Evolutionary conservation across 2,888 invertebrate genomes (phyloP).

Genomic region (Drosophila testacea): DNA sequence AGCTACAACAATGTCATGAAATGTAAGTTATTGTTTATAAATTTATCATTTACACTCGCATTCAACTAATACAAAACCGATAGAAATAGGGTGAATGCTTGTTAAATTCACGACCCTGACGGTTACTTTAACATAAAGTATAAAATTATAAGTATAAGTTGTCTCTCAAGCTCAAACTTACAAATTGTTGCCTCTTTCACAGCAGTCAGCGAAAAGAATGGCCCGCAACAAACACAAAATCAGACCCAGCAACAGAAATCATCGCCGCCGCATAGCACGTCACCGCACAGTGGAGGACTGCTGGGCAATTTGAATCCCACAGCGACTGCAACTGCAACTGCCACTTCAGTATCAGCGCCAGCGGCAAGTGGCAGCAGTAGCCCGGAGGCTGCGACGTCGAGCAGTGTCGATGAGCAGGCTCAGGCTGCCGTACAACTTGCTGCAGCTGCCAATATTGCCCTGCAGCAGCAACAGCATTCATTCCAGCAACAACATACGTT

Average conservation of each 20-base stretch:
- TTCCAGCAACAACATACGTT: slow-evolving; percentile 83
- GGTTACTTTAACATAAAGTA: too few species aligned
- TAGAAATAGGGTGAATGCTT: too few species aligned
- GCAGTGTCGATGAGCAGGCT: slow-evolving; percentile 71
- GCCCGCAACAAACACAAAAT: slow-evolving; percentile 82
- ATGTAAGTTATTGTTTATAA: slow-evolving; percentile 73
- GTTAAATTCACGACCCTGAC: too few species aligned
- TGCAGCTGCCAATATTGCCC: slow-evolving; percentile 83
- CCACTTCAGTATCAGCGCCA: slow-evolving; percentile 75
- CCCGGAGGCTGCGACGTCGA: slow-evolving; percentile 62
- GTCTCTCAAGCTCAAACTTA: not conserved
- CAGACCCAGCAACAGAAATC: slow-evolving; percentile 69
- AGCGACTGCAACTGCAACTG: slow-evolving; percentile 73
- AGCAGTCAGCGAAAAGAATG: slow-evolving; percentile 84
- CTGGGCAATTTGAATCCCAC: slow-evolving; percentile 81
- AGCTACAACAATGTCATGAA: slow-evolving; percentile 85
- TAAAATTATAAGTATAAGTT: too few species aligned
- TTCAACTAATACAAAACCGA: too few species aligned
- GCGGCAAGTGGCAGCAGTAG: slow-evolving; percentile 74
- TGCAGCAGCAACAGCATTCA: slow-evolving; percentile 83
- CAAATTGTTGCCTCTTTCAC: not conserved
- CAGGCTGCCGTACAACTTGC: slow-evolving; percentile 80
- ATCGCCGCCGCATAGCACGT: slow-evolving; percentile 82
- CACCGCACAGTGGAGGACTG: slow-evolving; percentile 68
- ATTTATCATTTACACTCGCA: too few species aligned